A percentile compares a stretch with the other conserved stretches of the same genome.
phyloP scores from a whole-genome alignment of 2,113 vertebrate genomes.

The Oenanthe oenanthe region DNA sequence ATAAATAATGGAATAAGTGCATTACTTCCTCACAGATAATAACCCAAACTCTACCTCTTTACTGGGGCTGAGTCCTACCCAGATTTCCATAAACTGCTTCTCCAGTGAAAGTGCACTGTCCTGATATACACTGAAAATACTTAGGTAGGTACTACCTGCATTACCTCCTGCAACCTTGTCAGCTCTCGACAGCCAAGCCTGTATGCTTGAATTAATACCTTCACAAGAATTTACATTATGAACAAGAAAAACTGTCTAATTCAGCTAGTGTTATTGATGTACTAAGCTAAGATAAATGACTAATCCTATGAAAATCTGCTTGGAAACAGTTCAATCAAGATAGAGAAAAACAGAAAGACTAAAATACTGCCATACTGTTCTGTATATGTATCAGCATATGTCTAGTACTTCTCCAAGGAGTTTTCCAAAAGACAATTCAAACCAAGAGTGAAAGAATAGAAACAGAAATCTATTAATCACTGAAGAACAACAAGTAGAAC shows the following conservation, averaged over 20 bases:
- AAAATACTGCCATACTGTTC: not conserved
- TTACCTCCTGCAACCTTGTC: not conserved
- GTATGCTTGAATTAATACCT: not conserved
- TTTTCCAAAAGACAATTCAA: not conserved
- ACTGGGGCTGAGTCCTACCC: not conserved
- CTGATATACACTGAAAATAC: not conserved
- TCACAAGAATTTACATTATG: not conserved
- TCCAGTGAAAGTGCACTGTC: not conserved
- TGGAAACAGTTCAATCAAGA: not conserved
- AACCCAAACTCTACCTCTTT: not conserved
- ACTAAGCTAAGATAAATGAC: not conserved
- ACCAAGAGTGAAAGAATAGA: not conserved
- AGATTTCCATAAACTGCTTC: not conserved
- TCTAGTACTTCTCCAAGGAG: not conserved
- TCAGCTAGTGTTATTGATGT: not conserved
- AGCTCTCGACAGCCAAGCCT: not conserved
- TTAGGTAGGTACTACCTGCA: not conserved
- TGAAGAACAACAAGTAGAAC: not conserved
- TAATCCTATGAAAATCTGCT: not conserved
- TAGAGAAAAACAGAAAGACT: not conserved
- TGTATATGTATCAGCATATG: not conserved
- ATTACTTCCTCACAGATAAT: not conserved
- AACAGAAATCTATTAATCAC: not conserved
- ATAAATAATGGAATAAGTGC: not conserved
- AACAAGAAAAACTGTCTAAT: not conserved